Conservation (phyloP, 1,140 invertebrate genomes). For the Mesaphorura yosii region DNA sequence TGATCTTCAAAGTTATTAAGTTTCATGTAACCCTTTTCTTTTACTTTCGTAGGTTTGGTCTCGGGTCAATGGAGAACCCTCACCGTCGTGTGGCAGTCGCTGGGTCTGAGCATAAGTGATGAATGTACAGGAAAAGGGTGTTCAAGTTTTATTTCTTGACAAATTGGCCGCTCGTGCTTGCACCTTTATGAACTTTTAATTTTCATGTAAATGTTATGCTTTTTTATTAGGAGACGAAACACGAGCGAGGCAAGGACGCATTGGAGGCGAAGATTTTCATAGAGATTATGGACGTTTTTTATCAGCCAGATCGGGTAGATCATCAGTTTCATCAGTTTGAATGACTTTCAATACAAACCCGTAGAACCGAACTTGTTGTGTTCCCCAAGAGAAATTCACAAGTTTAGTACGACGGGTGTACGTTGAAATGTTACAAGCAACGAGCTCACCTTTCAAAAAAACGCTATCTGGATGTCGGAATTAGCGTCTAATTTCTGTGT, state of each 20-base stretch:
- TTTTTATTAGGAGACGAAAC: background rate
- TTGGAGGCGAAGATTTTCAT: conserved; percentile 11
- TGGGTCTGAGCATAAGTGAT: no score
- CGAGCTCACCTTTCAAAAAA: background rate
- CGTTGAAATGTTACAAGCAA: conserved; percentile 33
- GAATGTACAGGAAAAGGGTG: no score
- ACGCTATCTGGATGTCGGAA: background rate
- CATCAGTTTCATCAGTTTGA: background rate
- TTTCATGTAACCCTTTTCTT: no score
- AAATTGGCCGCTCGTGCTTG: conserved; percentile 23
- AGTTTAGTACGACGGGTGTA: conserved; percentile 41
- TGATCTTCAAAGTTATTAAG: no score
- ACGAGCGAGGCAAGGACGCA: conserved; percentile 1
- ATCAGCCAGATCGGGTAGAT: conserved; percentile 1
- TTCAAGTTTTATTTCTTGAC: no score
- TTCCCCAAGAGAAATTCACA: conserved; percentile 33
- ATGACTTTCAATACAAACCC: conserved; percentile 35
- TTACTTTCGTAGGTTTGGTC: no score
- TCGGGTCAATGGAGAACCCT: no score
- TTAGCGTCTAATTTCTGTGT: background rate
- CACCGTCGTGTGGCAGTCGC: no score
- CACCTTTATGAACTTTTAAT: background rate
- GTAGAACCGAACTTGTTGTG: conserved; percentile 43
- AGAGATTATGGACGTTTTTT: background rate
- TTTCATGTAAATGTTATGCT: background rate